phyloP scores from a whole-genome alignment of 2,113 vertebrate genomes.

The Orientallactaga bullata region DNA sequence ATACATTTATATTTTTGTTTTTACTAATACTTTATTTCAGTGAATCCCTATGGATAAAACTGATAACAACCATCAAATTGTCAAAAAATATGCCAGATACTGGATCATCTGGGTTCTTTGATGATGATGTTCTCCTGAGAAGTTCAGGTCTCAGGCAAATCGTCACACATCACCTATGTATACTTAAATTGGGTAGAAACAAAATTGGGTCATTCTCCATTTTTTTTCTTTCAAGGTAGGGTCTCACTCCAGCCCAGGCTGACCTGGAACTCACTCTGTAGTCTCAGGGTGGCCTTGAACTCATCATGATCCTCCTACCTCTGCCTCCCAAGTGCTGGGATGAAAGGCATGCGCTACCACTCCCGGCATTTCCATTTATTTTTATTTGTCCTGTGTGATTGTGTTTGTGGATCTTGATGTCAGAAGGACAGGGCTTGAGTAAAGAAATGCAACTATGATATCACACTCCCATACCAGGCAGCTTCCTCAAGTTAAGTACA shows the following conservation, averaged over 20 bases:
- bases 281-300: no score
- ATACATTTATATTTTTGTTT: no score
- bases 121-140: not conserved
- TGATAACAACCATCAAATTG: not conserved
- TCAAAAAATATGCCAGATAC: not conserved
- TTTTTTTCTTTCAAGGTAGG: no score
- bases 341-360: no score
- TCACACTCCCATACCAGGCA: rapidly evolving
- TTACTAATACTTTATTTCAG: not conserved
- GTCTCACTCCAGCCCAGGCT: no score
- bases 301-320: no score
- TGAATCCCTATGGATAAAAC: not conserved
- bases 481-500: not conserved
- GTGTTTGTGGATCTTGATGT: not conserved
- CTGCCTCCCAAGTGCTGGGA: no score
- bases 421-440: not conserved
- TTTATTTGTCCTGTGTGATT: not conserved
- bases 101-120: not conserved
- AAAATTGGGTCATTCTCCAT: rapidly evolving
- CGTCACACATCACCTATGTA: rapidly evolving
- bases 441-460: not conserved
- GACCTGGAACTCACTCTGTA: no score
- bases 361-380: not conserved
- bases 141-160: not conserved
- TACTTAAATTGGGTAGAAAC: not conserved